Conservation (phyloP, 2,888 invertebrate species). For the Entomobrya multifasciata region DNA sequence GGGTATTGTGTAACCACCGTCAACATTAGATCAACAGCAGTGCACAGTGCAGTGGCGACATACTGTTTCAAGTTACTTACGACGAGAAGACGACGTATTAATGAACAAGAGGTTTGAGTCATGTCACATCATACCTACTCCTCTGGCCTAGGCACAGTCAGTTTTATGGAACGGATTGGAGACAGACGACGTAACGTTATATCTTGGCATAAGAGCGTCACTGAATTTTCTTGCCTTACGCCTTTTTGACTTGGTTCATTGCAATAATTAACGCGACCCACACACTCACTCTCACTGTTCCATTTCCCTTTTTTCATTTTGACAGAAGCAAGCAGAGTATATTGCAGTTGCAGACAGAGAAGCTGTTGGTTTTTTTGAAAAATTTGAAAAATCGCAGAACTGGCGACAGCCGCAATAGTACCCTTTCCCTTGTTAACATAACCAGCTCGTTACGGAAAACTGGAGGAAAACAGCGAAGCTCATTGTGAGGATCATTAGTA, state of each 20-base stretch:
- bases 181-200: slow-evolving; percentile 55
- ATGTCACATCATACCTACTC: no score
- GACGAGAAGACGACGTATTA: slow-evolving; percentile 56
- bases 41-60: slow-evolving; percentile 50
- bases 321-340: background rate
- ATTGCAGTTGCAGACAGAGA: no score
- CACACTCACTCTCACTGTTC: slow-evolving; percentile 44
- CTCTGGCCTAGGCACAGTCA: background rate
- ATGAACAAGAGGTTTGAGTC: slow-evolving; percentile 52
- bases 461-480: slow-evolving; percentile 36
- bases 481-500: slow-evolving; percentile 57
- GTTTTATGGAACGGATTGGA: slow-evolving; percentile 33
- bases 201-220: slow-evolving; percentile 33
- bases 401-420: slow-evolving; percentile 57
- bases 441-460: slow-evolving; percentile 49
- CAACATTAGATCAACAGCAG: no score
- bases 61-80: slow-evolving; percentile 40
- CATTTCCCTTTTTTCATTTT: slow-evolving; percentile 35
- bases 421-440: slow-evolving; percentile 47
- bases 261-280: slow-evolving; percentile 69
- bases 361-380: slow-evolving; percentile 5
- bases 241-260: slow-evolving; percentile 62
- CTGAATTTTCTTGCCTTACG: slow-evolving; percentile 52
- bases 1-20: slow-evolving; percentile 39
- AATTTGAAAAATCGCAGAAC: slow-evolving; percentile 56